phyloP scores from a whole-genome alignment of 1,140 invertebrate species.

The Paralvinella palmiformis region DNA sequence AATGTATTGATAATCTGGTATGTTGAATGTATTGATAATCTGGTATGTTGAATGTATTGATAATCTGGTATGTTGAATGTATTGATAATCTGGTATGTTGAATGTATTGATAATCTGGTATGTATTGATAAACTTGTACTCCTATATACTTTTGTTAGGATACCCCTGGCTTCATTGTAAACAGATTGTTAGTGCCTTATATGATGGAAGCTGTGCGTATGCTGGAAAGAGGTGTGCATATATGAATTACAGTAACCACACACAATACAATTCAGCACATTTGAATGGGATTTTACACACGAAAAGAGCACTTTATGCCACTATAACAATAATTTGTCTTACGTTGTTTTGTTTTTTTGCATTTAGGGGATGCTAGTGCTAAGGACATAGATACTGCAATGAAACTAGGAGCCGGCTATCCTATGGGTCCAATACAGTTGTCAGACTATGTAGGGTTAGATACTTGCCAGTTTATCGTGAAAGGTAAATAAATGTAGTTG shows the following conservation, averaged over 20 bases:
- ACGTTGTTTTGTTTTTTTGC: not conserved
- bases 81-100: too few relatives aligned
- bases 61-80: too few relatives aligned
- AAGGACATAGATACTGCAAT: constrained; percentile 77
- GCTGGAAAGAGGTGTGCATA: constrained; percentile 64
- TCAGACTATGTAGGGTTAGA: constrained; percentile 75
- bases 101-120: too few relatives aligned
- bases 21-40: too few relatives aligned
- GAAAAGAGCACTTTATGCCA: not conserved
- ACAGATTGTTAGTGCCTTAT: constrained; percentile 73
- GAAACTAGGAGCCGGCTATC: constrained; percentile 78
- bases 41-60: too few relatives aligned
- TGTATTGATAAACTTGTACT: constrained; percentile 7
- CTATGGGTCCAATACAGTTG: constrained; percentile 79
- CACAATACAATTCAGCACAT: too few relatives aligned
- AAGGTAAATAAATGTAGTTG: constrained; percentile 53
- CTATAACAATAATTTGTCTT: not conserved
- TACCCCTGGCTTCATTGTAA: constrained; percentile 81
- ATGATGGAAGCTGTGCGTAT: constrained; percentile 68
- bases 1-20: too few relatives aligned
- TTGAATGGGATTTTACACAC: too few relatives aligned
- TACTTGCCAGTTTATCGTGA: constrained; percentile 54
- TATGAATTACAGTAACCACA: too few relatives aligned
- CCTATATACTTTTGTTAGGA: constrained; percentile 53
- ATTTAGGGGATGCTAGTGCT: constrained; percentile 61